Base-by-base conservation (phyloP, 2,888 invertebrate species). In the Xylota segnis region DNA sequence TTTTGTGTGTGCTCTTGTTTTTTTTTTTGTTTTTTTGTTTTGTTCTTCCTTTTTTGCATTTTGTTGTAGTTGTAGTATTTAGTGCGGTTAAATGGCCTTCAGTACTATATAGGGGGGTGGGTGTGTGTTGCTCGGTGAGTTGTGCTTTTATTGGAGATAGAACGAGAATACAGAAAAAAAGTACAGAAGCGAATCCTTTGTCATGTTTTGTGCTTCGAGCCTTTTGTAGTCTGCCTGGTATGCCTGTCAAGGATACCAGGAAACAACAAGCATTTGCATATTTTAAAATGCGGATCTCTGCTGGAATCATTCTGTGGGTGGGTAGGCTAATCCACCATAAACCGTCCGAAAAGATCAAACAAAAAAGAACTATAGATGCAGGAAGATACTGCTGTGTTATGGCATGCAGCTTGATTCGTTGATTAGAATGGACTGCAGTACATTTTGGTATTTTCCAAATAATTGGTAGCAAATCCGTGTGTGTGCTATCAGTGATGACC, bases 41-140 rank as follows among this genome's bases (percentile, higher is more conserved):
- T n/a, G n/a, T 23, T 47, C 10, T 10, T 50, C 10, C 12, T 34
- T 9, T 9, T 34, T 34, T 34, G 34, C 14, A 4, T 29, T 54
- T 32, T 54, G 5, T 52, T 52, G 12, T 52, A 23, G 27, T 52
- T 54, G 14, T 5, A 14, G 14, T 56, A 50, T 50, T 9, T 23
- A 50, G 50, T 47, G 47, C 29, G 32, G 14, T 34, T 56, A 56
- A 56, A 56, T 56, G 32, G 32, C 32, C 32, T 9, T 54, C 4
- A 54, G 27, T 32, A 3, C 14, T n/a, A 2, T 40, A n/a, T n/a
- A 32, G 6, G 18, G 9, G 18, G n/a, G 3, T 56, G 32, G 2
- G 7, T 32, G 27, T 27, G 52, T 29, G 50, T 50, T 4, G 23
- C n/a, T 23, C 0, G 12, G 27, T 27, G 12, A 52, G 52, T 52